Evolutionary conservation across 2,888 invertebrate genomes (phyloP), one percentile per base, ranked within the genome.

Genomic region (Cremastobaeus sp.): DNA sequence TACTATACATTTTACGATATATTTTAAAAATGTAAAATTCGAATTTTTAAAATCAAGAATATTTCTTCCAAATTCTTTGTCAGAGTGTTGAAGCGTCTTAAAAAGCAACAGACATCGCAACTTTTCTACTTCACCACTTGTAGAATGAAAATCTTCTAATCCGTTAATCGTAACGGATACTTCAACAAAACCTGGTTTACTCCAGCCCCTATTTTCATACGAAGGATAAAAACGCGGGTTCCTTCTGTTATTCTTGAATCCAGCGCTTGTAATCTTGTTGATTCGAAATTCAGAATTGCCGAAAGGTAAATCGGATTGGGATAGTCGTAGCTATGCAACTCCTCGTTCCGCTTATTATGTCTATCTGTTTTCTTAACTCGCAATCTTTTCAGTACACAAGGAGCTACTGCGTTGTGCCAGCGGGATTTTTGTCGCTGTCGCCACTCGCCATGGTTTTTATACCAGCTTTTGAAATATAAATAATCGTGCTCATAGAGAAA

Each of bases 281-380:
- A 6, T 32, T 52, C 17, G 34, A 43, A 21, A 35, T 32, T 39
- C 17, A 28, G 12, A 17, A 14, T 20, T 15, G 43, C 11, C 28
- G 12, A 9, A 45, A 28, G n/a, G 39, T 48, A 71, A 71, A 71
- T 64, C 64, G 43, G 57, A 71, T 71, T 71, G 37, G 11, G 30
- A 21, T 39, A 32, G n/a, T n/a, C n/a, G n/a, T n/a, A n/a, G n/a
- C 45, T 2, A 41, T 43, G 35, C 30, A 50, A 35, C 62, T 32
- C 52, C 20, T 52, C 60, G 66, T 72, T 72, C 54, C 65, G 60
- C 60, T 55, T 66, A 65, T 72, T 60, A 60, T 32, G 60, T 54
- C 32, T 72, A 72, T 73, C 59, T 66, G 72, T 72, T 68, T 73
- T 68, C 62, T 57, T 43, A 73, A 66, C 60, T 66, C 37, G 54